Evolutionary conservation across 2,113 vertebrate genomes (phyloP).

Genomic region (Myanophis thanlyinensis): DNA sequence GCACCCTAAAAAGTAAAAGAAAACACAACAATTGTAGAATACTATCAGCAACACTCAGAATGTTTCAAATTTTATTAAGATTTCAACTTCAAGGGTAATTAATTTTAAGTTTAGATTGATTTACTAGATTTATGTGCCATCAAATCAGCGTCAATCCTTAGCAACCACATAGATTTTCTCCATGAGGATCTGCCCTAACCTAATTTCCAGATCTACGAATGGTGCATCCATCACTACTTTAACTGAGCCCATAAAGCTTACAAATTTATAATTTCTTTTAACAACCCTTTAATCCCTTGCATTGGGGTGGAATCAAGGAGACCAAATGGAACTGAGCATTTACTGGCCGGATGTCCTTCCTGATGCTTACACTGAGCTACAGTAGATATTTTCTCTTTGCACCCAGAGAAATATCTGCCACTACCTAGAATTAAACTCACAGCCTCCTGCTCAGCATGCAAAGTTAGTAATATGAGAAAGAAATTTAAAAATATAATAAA

Average conservation of each 20-base stretch:
- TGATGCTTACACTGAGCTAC: not conserved
- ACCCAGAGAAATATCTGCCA: not conserved
- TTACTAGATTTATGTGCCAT: not conserved
- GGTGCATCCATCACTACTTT: not conserved
- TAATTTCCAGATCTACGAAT: not conserved
- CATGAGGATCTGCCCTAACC: not conserved
- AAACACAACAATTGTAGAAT: conserved; percentile 13
- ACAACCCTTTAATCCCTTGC: not conserved
- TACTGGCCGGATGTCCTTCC: not conserved
- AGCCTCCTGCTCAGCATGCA: not conserved
- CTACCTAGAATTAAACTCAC: not conserved
- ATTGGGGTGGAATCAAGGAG: not conserved
- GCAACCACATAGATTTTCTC: not conserved
- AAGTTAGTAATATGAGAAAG: not conserved
- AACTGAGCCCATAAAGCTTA: not conserved
- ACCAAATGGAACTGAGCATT: not conserved
- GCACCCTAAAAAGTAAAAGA: conserved; percentile 77
- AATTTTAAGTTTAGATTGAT: not conserved
- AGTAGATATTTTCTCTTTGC: not conserved
- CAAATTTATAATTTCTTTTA: not conserved
- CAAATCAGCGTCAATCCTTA: not conserved
- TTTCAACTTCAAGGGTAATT: not conserved
- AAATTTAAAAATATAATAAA: not conserved
- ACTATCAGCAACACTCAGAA: conserved; percentile 17
- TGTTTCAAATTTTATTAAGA: not conserved